Evolutionary conservation across 92 coral and sea anemone genomes (phyloP), one percentile per base, ranked within the genome.

Genomic region (Epizoanthus fatuus): DNA sequence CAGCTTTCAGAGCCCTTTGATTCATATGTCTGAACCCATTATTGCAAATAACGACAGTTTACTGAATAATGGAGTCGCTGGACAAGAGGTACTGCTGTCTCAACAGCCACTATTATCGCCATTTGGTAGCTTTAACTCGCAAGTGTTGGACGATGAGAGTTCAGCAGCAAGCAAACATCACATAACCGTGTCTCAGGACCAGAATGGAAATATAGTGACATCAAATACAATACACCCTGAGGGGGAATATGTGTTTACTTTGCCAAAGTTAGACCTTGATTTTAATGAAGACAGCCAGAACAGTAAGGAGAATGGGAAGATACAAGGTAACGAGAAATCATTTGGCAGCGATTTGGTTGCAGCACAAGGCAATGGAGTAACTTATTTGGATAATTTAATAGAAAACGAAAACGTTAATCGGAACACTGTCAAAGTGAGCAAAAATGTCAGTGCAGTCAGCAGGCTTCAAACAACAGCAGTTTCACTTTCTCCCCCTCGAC

Each of bases 401-500:
- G 67, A 39, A 58, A 75, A 58, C 12, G 22, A 5, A n/a, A 38
- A n/a, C 1, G 12, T 3, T 57, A 14, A n/a, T 5, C 15, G 0
- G 13, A 6, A 10, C 13, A 49, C 53, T 49, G 3, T 49, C 11
- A 7, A 49, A 10, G 53, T 3, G 1, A 49, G 4, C 5, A 65
- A 56, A 3, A 38, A 8, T n/a, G 66, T 37, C 16, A 4, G 54
- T 22, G 68, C n/a, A 56, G 14, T 39, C 66, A 5, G 42, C 19
- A 63, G 45, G 6, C 20, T 16, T 38, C 32, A 75, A n/a, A 57
- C 16, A 25, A 75, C 69, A 58, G 81, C 81, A 40, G 42, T 75
- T 58, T 63, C 68, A 8, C 81, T 75, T n/a, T 75, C 81, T 58
- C 54, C 81, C 60, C 69, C 81, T 1, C 68, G 69, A 7, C 82